These are phyloP conservation scores for Piaya cayana DNA, from an alignment of 2,113 vertebrate species.

Conservation along the genomic window DNA sequence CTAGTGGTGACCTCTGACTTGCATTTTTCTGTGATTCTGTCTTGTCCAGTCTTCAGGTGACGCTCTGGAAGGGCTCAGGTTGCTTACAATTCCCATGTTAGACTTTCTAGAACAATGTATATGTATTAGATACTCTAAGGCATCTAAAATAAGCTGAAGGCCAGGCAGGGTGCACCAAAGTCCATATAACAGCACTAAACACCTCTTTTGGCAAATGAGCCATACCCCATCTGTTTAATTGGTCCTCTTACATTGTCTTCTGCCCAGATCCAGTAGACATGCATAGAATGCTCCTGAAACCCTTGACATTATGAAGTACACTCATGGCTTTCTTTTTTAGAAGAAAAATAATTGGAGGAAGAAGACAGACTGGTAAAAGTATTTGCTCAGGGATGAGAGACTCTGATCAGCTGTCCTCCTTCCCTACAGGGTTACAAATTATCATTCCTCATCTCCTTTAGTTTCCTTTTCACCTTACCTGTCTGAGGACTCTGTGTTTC, in stretches of 20 bases:
- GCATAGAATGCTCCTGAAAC: background rate
- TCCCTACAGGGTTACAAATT: background rate
- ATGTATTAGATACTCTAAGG: background rate
- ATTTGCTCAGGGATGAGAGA: background rate
- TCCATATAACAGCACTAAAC: background rate
- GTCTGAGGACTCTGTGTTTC: background rate
- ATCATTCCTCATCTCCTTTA: background rate
- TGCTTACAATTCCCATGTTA: background rate
- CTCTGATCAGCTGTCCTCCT: background rate
- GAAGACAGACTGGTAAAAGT: background rate
- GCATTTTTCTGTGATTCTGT: background rate
- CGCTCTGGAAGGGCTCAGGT: fast-evolving
- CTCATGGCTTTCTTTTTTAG: background rate
- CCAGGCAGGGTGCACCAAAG: background rate
- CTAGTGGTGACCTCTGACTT: background rate
- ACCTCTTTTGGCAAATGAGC: background rate
- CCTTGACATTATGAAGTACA: background rate
- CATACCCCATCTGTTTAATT: background rate
- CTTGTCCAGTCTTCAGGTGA: background rate
- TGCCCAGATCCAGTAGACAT: background rate
- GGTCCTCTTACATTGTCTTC: background rate
- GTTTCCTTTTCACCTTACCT: background rate
- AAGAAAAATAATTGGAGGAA: background rate
- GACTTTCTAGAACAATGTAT: background rate
- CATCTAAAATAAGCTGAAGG: background rate